Evolutionary conservation across 2,113 vertebrate genomes (phyloP).

Genomic region (Bubo blakistoni): DNA sequence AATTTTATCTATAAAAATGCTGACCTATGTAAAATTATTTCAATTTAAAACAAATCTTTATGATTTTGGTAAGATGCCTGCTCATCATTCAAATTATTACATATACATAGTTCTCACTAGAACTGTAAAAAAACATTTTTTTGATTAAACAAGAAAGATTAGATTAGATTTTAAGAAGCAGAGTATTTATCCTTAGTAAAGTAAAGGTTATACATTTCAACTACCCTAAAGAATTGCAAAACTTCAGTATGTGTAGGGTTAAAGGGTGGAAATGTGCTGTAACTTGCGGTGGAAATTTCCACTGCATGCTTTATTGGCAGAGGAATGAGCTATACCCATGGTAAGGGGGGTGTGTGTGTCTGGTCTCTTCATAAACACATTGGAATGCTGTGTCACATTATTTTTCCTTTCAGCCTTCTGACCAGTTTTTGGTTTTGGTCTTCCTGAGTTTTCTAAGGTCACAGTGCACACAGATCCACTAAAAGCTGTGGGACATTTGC

Average conservation of each 20-base stretch:
- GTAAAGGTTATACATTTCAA: conserved; percentile 41
- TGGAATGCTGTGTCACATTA: conserved; percentile 44
- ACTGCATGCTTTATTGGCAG: conserved; percentile 42
- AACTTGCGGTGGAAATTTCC: conserved; percentile 74
- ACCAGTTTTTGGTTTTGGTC: background rate
- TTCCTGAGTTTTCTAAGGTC: background rate
- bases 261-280: conserved; percentile 55
- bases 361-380: conserved; percentile 36
- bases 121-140: background rate
- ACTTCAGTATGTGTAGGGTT: conserved; percentile 53
- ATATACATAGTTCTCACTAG: background rate
- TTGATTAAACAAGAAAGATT: background rate
- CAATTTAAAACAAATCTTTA: background rate
- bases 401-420: background rate
- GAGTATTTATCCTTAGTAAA: conserved; percentile 39
- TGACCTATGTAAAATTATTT: background rate
- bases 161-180: background rate
- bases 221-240: conserved; percentile 43
- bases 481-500: background rate
- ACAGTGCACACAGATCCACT: background rate
- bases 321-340: conserved; percentile 29
- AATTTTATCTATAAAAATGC: background rate
- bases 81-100: background rate
- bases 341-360: background rate
- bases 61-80: background rate